These are phyloP conservation scores for Globia sparganii DNA, from an alignment of 2,888 invertebrate genomes.

Conservation along the genomic window DNA sequence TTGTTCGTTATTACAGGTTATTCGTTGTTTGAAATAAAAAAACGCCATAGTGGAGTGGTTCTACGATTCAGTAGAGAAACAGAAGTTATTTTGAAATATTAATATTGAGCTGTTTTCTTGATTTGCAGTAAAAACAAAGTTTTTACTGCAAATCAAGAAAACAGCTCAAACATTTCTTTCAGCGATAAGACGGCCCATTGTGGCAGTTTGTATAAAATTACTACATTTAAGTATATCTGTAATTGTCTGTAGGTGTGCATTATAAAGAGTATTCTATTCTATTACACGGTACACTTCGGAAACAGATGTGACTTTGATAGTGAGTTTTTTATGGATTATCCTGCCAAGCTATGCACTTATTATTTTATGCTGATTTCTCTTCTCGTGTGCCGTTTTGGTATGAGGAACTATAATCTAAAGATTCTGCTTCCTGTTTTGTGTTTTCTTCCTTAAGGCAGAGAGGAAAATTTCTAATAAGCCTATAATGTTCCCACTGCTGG, in stretches of 20 bases:
- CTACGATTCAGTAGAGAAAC: neutral
- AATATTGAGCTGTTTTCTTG: neutral
- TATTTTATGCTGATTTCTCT: neutral
- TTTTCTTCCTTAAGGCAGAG: neutral
- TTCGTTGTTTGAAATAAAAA: constrained; percentile 11
- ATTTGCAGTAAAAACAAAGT: neutral
- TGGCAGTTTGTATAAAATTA: neutral
- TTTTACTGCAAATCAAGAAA: no score
- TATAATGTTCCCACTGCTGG: no score
- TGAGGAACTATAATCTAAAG: neutral
- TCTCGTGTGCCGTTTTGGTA: neutral
- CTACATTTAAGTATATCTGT: neutral
- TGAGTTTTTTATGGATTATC: neutral
- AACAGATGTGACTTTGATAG: neutral
- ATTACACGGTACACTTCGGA: neutral
- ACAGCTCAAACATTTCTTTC: neutral
- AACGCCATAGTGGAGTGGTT: neutral
- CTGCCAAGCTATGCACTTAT: neutral
- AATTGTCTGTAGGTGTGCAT: no score
- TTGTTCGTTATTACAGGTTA: no score
- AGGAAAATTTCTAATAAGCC: neutral
- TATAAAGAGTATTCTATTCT: neutral
- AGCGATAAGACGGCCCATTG: neutral
- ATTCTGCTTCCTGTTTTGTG: neutral
- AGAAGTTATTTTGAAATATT: neutral